Evolutionary conservation across 2,888 invertebrate species (phyloP).

Genomic region (Hoplodrina blanda): DNA sequence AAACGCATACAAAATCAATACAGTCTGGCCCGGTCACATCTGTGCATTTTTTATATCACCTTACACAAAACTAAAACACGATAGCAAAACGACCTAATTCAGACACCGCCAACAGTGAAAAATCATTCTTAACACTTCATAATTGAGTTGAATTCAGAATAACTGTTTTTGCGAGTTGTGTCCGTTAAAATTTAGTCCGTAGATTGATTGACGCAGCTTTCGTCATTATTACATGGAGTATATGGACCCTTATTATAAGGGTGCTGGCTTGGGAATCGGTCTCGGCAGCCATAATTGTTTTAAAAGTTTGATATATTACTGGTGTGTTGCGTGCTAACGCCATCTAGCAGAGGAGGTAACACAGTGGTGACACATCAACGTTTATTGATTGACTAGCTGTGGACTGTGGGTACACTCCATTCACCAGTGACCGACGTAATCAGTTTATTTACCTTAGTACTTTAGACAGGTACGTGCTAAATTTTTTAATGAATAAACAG

Average conservation of each 20-base stretch:
- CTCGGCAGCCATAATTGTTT: conserved; percentile 43
- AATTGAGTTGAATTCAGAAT: conserved; percentile 15
- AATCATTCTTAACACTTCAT: conserved; percentile 5
- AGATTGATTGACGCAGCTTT: conserved; percentile 51
- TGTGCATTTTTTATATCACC: conserved; percentile 48
- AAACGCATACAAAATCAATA: conserved; percentile 43
- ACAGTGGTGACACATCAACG: conserved; percentile 12
- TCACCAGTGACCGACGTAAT: conserved; percentile 1
- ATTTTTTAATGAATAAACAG: background rate
- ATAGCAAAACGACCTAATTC: conserved; percentile 2
- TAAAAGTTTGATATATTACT: conserved; percentile 10
- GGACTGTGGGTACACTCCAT: conserved; percentile 6
- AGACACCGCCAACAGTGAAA: background rate
- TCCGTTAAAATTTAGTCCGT: conserved; percentile 4
- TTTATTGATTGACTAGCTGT: conserved; percentile 33
- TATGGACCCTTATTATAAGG: conserved; percentile 38
- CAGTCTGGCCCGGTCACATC: conserved; percentile 22
- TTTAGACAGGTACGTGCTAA: conserved; percentile 1
- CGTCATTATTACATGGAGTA: conserved; percentile 28
- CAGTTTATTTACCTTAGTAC: conserved; percentile 13
- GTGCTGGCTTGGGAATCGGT: conserved; percentile 49
- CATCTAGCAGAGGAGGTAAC: conserved; percentile 24
- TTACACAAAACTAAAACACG: conserved; percentile 9
- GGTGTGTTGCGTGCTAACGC: conserved; percentile 17
- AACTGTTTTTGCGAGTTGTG: conserved; percentile 13